phyloP scores from a whole-genome alignment of 2,888 invertebrate species.

The Temnothorax unifasciatus region DNA sequence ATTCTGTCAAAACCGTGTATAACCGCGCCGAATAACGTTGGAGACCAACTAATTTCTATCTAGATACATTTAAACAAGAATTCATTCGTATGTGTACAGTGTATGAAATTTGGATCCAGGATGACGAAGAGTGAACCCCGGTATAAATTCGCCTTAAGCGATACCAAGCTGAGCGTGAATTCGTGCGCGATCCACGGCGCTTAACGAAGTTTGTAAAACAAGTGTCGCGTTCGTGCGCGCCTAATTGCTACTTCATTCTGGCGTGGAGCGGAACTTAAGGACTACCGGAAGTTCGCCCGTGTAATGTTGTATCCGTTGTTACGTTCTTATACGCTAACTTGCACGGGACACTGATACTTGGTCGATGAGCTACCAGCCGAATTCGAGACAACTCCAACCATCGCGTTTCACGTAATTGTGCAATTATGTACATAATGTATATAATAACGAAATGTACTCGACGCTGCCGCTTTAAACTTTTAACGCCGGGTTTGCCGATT shows the following conservation, averaged over 20 bases:
- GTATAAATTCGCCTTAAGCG: slow-evolving; percentile 50
- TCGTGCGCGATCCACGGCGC: slow-evolving; percentile 59
- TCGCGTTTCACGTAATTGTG: neutral
- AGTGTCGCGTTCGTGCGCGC: slow-evolving; percentile 56
- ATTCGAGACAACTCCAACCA: neutral
- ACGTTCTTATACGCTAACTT: slow-evolving; percentile 25
- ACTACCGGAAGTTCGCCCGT: slow-evolving; percentile 34
- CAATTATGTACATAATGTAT: neutral
- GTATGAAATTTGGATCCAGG: slow-evolving; percentile 13
- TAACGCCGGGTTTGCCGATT: neutral
- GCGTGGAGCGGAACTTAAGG: slow-evolving; percentile 44
- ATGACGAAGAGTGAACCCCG: slow-evolving; percentile 37
- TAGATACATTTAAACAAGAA: slow-evolving; percentile 14
- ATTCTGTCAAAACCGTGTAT: neutral
- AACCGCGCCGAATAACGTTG: neutral
- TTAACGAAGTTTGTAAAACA: slow-evolving; percentile 74
- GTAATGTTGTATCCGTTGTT: slow-evolving; percentile 28
- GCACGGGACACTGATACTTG: neutral
- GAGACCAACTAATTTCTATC: neutral
- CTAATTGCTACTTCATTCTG: slow-evolving; percentile 72
- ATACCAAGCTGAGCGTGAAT: slow-evolving; percentile 45
- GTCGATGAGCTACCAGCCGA: slow-evolving; percentile 7
- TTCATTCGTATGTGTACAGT: neutral
- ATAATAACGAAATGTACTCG: neutral
- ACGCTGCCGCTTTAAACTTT: neutral